These are phyloP conservation scores for Cephonodes hylas DNA, from an alignment of 2,888 invertebrate species.

Conservation along the genomic window DNA sequence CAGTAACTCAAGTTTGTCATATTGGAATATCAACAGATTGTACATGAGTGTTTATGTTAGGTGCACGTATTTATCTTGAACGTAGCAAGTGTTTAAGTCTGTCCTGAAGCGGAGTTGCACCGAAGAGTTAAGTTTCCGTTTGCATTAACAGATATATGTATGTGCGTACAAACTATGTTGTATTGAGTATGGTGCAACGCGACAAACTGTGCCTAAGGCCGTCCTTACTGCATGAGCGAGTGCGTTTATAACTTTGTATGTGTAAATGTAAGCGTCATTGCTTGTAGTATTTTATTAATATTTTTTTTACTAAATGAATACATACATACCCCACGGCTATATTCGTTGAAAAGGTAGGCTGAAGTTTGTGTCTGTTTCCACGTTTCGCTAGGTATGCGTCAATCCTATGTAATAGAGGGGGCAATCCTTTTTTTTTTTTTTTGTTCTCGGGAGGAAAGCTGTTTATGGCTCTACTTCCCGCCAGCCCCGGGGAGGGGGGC, in stretches of 20 bases:
- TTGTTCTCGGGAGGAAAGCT: too few species aligned
- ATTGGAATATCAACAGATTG: not conserved
- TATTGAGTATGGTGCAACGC: slow-evolving; percentile 25
- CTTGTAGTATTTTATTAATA: too few species aligned
- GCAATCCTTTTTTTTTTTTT: too few species aligned
- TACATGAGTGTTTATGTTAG: slow-evolving; percentile 8
- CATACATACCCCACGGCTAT: too few species aligned
- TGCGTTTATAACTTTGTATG: not conserved
- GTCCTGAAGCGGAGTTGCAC: slow-evolving; percentile 31
- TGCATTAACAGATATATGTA: slow-evolving; percentile 35
- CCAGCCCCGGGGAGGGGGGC: too few species aligned
- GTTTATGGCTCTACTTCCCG: too few species aligned
- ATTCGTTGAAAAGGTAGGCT: too few species aligned
- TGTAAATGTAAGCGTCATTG: too few species aligned
- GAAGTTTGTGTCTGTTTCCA: too few species aligned
- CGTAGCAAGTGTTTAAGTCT: slow-evolving; percentile 41
- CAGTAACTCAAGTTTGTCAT: not conserved
- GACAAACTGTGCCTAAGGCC: slow-evolving; percentile 17
- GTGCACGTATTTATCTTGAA: slow-evolving; percentile 18
- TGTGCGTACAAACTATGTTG: slow-evolving; percentile 32
- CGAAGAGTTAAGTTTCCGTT: slow-evolving; percentile 47
- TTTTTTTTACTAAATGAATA: too few species aligned
- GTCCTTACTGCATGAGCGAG: slow-evolving; percentile 2
- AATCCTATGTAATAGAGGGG: too few species aligned
- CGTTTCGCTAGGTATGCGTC: too few species aligned